Base-by-base conservation (phyloP, 2,888 invertebrate species). In the Smittia sp. region DNA sequence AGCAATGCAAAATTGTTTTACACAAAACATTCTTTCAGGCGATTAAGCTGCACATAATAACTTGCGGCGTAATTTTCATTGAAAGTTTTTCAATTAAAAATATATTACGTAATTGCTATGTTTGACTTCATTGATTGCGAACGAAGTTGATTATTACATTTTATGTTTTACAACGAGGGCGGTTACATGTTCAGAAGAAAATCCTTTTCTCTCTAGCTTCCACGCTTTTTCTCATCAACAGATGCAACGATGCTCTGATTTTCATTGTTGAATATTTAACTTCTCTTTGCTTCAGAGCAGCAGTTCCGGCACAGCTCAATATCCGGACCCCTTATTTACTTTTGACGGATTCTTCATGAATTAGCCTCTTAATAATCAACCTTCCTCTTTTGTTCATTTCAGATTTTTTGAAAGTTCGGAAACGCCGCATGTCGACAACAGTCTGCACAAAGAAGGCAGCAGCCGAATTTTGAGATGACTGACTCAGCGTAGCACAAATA, bases 361-460 rank as follows among this genome's bases (percentile, higher is more conserved):
- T 58, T 58, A 22, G 58, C 58, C 58, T 58, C 22, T 58, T 58
- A 58, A 20, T 58, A 58, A 58, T 58, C 58, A 58, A 18, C 18
- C 20, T 58, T 24, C 20, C 20, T 18, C 58, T 58, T 58, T 38
- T 24, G 25, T 32, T 70, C 3, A 25, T 70, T 70, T 52, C 72
- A 72, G 72, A 72, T 25, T 72, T 39, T 41, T 72, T 72, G 39
- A 72, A 72, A 38, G 22, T 72, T 13, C 32, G 72, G 24, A 72
- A 72, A 22, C 72, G 72, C 69, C 69, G 69, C 41, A 41, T 69
- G 69, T 69, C 69, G 27, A 54, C 69, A 69, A 69, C 69, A 52
- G 69, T 69, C 13, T 54, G 69, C 27, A 7, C 54, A 2, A 69
- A 69, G 52, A 69, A 69, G 69, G 69, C 69, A 69, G 52, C 52